Percentiles rank a stretch among this genome's conserved stretches.
Evolutionary conservation across 30 jellyfish, hydroid and myxozoan species (phyloP).

Genomic region (Cassiopea xamachana): DNA sequence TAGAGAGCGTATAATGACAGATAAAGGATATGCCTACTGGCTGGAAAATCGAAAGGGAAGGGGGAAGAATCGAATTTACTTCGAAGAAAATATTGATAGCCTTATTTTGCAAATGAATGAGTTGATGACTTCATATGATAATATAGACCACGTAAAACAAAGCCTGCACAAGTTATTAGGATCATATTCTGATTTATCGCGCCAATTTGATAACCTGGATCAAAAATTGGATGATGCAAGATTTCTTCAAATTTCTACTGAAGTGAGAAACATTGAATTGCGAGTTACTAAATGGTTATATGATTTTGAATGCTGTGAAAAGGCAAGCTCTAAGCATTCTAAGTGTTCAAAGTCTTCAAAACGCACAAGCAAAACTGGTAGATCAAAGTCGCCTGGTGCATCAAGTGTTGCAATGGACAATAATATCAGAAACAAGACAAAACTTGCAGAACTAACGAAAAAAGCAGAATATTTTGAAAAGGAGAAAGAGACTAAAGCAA

Average conservation of each 20-base stretch:
- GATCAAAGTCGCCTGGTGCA: conserved; percentile 34
- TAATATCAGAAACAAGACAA: conserved; percentile 43
- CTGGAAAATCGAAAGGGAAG: conserved; percentile 36
- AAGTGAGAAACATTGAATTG: background rate
- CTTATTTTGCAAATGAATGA: conserved; percentile 17
- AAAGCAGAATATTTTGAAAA: conserved; percentile 46
- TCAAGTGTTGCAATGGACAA: conserved; percentile 45
- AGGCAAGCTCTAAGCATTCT: conserved; percentile 27
- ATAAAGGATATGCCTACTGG: conserved; percentile 24
- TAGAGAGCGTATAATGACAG: no score
- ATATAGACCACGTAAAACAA: conserved; percentile 19
- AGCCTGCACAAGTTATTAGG: conserved; percentile 22
- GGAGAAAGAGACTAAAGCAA: conserved; percentile 60
- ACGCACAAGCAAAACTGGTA: conserved; percentile 33
- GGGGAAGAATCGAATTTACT: conserved; percentile 35
- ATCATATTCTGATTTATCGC: conserved; percentile 21
- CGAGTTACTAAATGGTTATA: conserved; percentile 45
- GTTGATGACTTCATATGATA: conserved; percentile 21
- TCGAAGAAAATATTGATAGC: conserved; percentile 21
- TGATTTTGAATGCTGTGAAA: conserved; percentile 16
- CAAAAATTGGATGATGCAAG: conserved; percentile 18
- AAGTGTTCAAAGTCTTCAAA: conserved; percentile 43
- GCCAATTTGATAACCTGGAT: conserved; percentile 32
- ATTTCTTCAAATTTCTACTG: background rate
- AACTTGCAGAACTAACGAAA: conserved; percentile 50